Base-by-base conservation (phyloP, 2,888 invertebrate genomes). In the Camponotus fellah region DNA sequence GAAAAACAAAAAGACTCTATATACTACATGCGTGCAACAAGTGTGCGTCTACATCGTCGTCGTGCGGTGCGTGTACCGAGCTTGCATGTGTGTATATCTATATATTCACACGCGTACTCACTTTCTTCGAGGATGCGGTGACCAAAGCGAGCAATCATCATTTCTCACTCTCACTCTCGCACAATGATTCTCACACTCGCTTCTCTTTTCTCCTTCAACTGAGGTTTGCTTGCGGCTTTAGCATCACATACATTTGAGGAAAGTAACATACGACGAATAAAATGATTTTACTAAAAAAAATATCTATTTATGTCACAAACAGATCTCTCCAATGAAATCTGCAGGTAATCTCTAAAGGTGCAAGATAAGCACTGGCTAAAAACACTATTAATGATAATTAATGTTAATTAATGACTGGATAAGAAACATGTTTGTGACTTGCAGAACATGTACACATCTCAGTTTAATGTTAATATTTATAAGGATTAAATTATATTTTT, bases 111-210 rank as follows among this genome's bases (percentile, higher is more conserved):
- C 17, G 58, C 60, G 46, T 71, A 56, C 65, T 77, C 87, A 82
- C 89, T 89, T 89, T 89, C 87, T 84, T 89, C 86, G 77, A 26
- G 40, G 85, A 83, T 60, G 62, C 82, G 82, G 75, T 87, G 72
- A 65, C 80, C 82, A 65, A 89, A 89, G 87, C 65, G 81, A 83
- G 77, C 77, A 60, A 62, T 64, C 69, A 76, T 75, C 75, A 60
- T 77, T 60, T 71, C 74, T 75, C 82, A 60, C 88, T 88, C 84
- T 82, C 82, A 53, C 72, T 83, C 71, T 53, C 60, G 40, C 65
- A 53, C 80, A 34, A 80, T 80, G 60, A 74, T 83, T 82, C 83
- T 69, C 85, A 83, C 87, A 81, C 43, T 66, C 76, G 74, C 65
- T 76, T 53, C 76, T 72, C 79, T 76, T 82, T 82, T 82, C 76